Percentiles rank a stretch among this genome's conserved stretches.
Conservation (phyloP, 2,113 vertebrate species). For the Podarcis muralis region DNA sequence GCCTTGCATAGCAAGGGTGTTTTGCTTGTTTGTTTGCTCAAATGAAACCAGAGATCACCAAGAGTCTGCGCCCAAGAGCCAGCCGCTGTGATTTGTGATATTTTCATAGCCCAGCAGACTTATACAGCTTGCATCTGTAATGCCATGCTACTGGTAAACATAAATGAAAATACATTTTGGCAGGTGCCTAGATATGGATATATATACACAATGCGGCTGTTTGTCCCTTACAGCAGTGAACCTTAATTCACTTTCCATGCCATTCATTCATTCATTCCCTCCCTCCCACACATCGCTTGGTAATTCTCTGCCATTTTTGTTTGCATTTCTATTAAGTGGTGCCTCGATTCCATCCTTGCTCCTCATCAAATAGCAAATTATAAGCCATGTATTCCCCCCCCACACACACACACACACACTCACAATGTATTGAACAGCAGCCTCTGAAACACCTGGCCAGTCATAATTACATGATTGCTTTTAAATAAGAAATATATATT, state of each 20-base stretch:
- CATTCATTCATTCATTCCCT: neutral
- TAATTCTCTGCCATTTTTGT: slow-evolving; percentile 20
- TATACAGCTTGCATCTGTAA: neutral
- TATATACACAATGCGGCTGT: neutral
- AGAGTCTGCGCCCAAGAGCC: neutral
- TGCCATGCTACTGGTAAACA: neutral
- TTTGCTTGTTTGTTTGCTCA: neutral
- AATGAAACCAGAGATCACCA: neutral
- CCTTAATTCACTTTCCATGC: neutral
- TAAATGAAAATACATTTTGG: slow-evolving; percentile 12
- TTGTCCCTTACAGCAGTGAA: neutral
- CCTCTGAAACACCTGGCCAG: neutral
- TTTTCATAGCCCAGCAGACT: neutral
- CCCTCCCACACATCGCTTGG: neutral
- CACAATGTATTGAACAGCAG: neutral
- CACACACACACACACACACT: too few species aligned
- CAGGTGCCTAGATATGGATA: slow-evolving; percentile 16
- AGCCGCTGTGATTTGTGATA: neutral
- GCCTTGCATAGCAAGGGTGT: neutral
- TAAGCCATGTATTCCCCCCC: neutral
- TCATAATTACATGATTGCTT: slow-evolving; percentile 1
- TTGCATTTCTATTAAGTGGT: slow-evolving; percentile 26
- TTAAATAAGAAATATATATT: neutral
- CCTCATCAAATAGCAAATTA: slow-evolving; percentile 16
- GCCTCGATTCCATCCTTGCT: neutral